Conservation (phyloP, 2,888 invertebrate genomes). For the Polydrusus cervinus region DNA sequence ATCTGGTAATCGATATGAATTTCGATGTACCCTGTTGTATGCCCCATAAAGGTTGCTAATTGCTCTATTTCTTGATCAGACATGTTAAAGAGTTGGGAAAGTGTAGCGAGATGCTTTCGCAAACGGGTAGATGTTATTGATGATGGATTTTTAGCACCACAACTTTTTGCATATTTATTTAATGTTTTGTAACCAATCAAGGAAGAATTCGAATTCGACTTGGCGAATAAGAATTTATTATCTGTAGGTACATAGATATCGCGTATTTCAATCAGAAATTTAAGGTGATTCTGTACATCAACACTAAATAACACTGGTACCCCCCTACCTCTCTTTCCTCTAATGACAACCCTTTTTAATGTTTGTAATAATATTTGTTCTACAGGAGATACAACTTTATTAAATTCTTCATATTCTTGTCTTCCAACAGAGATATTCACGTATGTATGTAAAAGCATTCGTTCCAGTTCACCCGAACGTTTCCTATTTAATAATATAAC, state of each 20-base stretch:
- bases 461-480: constrained; percentile 59
- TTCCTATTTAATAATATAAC: constrained; percentile 59
- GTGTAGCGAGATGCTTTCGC: constrained; percentile 56
- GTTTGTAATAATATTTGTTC: constrained; percentile 45
- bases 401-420: constrained; percentile 48
- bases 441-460: constrained; percentile 43
- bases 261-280: constrained; percentile 36
- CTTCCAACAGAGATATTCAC: not conserved
- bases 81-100: constrained; percentile 57
- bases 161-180: constrained; percentile 51
- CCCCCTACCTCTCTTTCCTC: constrained; percentile 47
- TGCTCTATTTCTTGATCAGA: constrained; percentile 56
- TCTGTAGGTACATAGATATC: not conserved
- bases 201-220: constrained; percentile 33
- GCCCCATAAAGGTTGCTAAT: constrained; percentile 57
- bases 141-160: constrained; percentile 56
- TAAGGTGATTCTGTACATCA: constrained; percentile 57
- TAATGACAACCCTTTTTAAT: constrained; percentile 43
- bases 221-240: constrained; percentile 43
- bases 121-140: constrained; percentile 53
- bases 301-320: constrained; percentile 58
- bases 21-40: constrained; percentile 54
- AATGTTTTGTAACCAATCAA: constrained; percentile 57
- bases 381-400: constrained; percentile 29
- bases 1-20: constrained; percentile 49